Base-by-base conservation (phyloP, 1,140 invertebrate genomes). In the Apocrypta bakeri region DNA sequence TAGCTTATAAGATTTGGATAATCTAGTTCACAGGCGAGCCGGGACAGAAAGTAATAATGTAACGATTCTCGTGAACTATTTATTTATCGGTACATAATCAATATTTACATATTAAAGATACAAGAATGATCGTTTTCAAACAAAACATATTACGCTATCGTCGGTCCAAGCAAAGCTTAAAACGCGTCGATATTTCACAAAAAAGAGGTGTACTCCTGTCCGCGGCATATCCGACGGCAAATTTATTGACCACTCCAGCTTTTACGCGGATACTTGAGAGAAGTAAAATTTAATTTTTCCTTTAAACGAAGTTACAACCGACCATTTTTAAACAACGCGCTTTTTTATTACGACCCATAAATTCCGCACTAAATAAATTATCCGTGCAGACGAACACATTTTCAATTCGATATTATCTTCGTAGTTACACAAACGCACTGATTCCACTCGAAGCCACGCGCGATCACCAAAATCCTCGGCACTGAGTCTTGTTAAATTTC, bases 221-320 rank as follows among this genome's bases (percentile, higher is more conserved):
- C 48, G 48, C 21, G 48, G 48, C 48, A 56, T 56, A 56, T 61
- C 56, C 79, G 31, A 40, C 79, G 61, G 66, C 40, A 73, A 80
- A 56, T 80, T 56, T 80, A 80, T 80, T 64, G 56, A 74, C 48
- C 48, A 80, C 79, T 80, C 56, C 17, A 80, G 63, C 29, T 40
- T 80, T 80, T 73, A 80, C 27, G 79, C 33, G 27, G 56, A 80
- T 72, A 80, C 69, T 80, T n/a, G 69, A 80, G 66, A 66, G 56
- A 48, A 27, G 11, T 74, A 81, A 68, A 81, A 68, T 81, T 81
- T 64, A 81, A 75, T 40, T 75, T 75, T 56, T 56, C 48, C 63
- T 66, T 75, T 33, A 68, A 81, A 64, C 79, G 64, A 75, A 29
- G 17, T 7, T 56, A n/a, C 71, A 66, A 12, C 79, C n/a, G 29